Base-by-base conservation (phyloP, 2,113 vertebrate genomes). In the Mungos mungo region DNA sequence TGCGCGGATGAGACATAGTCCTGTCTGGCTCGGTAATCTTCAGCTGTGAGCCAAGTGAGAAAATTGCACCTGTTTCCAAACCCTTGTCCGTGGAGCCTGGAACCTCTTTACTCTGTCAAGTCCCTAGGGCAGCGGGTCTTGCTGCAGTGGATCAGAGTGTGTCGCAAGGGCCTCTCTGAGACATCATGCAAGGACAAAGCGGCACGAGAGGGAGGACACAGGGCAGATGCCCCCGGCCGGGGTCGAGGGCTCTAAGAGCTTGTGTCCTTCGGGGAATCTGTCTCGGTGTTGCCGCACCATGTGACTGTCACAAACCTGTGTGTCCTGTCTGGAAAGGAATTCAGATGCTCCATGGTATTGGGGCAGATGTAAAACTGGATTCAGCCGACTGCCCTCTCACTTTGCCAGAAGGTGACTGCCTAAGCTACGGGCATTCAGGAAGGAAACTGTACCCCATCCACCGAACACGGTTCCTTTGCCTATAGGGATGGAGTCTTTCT, bases 291-390 rank as follows among this genome's bases (percentile, higher is more conserved):
- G 41, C 33, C 87, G 47, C 47, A 41, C 89, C 33, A 76, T 15
- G 25, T 80, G 74, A 57, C 57, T 90, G 93, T 96, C 57, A 25
- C 54, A 96, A 96, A 83, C 50, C 35, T 90, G 27, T 66, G 69
- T 81, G 65, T 95, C 47, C 83, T 87, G 18, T 87, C 66, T 52
- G 38, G 50, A 97, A 95, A 92, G 77, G 29, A 95, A 80, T 57
- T 84, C 38, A 60, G 76, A 87, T 29, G 41, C 86, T 66, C n/a
- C 41, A 27, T 12, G 38, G 15, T 66, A 96, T 18, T 41, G 31
- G 27, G 23, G 8, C 21, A 83, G 16, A 69, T 57, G 69, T 57
- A 27, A 91, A 82, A 77, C 27, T 54, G 31, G 47, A 5, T 83
- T 35, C 82, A 95, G 88, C 72, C 60, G 27, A 38, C 45, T 66